Evolutionary conservation across 2,888 invertebrate species (phyloP).

Genomic region (Subacronicta megacephala): DNA sequence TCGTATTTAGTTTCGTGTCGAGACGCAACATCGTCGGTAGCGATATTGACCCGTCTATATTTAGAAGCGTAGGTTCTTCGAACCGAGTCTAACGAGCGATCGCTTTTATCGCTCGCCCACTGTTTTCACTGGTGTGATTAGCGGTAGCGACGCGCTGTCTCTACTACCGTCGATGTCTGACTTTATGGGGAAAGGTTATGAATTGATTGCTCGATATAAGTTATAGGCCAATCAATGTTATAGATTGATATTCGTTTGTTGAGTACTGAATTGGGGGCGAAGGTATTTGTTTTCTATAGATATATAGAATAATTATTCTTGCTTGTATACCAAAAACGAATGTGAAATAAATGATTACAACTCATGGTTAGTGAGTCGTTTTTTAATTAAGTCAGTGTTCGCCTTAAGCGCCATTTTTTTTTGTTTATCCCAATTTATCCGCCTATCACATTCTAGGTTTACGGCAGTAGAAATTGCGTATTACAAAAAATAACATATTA

Average conservation of each 20-base stretch:
- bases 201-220: constrained; percentile 20
- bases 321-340: no score
- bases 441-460: no score
- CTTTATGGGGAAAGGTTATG: constrained; percentile 27
- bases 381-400: no score
- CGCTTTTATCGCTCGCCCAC: constrained; percentile 44
- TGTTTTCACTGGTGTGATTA: constrained; percentile 35
- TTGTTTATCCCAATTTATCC: no score
- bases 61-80: constrained; percentile 67
- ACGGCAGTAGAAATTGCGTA: no score
- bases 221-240: constrained; percentile 4
- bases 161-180: constrained; percentile 4
- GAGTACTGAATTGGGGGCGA: neutral
- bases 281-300: neutral
- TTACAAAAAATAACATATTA: no score
- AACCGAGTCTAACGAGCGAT: constrained; percentile 50
- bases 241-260: neutral
- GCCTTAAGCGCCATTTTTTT: no score
- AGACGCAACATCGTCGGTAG: constrained; percentile 62
- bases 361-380: no score
- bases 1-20: constrained; percentile 53
- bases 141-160: constrained; percentile 50
- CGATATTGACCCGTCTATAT: constrained; percentile 86
- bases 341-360: no score
- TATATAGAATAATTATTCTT: no score